Conservation (phyloP, 1,140 invertebrate genomes). For the Panonychus citri region DNA sequence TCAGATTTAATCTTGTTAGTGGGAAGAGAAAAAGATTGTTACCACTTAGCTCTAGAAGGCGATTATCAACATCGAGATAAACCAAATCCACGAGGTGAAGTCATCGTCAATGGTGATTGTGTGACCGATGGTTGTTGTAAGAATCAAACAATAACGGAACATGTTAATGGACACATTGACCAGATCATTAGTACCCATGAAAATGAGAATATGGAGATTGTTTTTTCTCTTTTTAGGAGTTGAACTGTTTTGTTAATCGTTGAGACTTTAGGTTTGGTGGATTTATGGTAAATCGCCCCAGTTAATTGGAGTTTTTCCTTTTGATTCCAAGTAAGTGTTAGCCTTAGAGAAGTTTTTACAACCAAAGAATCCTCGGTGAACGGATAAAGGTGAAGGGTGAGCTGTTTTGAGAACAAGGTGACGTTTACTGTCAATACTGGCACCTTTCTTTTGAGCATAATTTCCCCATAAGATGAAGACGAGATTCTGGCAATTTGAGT, state of each 20-base stretch:
- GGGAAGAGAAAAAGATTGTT: too few relatives aligned
- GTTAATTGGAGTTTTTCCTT: conserved; percentile 32
- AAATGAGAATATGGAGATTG: too few relatives aligned
- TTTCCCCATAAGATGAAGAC: conserved; percentile 44
- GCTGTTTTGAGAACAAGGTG: conserved; percentile 33
- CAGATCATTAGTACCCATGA: too few relatives aligned
- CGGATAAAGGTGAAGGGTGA: conserved; percentile 43
- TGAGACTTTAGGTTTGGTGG: too few relatives aligned
- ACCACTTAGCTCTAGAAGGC: too few relatives aligned
- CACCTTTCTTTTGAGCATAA: conserved; percentile 41
- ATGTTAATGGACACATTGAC: too few relatives aligned
- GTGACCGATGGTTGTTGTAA: conserved; percentile 31
- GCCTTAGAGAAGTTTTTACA: conserved; percentile 40
- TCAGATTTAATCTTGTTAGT: too few relatives aligned
- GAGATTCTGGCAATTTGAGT: conserved; percentile 27
- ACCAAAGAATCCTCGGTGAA: conserved; percentile 36
- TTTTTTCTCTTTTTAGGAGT: too few relatives aligned
- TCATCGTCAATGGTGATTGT: conserved; percentile 30
- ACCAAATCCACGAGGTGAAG: conserved; percentile 29
- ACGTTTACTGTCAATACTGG: conserved; percentile 31
- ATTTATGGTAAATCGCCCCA: conserved; percentile 26
- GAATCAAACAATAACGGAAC: too few relatives aligned
- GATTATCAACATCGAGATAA: conserved; percentile 28
- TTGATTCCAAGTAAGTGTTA: conserved; percentile 30
- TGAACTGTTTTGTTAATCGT: too few relatives aligned